A percentile compares a stretch with the other conserved stretches of the same genome.
These are phyloP conservation scores for Globia sparganii DNA, from an alignment of 2,888 invertebrate species.

Conservation along the genomic window DNA sequence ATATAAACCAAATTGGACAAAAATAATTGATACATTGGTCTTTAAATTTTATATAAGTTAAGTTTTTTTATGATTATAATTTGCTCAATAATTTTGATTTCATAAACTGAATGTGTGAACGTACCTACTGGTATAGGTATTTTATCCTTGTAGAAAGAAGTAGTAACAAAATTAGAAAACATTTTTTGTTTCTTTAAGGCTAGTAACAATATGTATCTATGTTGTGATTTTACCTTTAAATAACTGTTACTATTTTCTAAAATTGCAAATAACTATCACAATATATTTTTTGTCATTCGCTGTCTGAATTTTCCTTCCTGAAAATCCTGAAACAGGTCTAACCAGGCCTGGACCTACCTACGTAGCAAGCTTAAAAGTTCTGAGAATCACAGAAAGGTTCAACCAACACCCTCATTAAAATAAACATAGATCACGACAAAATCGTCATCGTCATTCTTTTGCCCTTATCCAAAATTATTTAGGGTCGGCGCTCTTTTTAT, in stretches of 20 bases:
- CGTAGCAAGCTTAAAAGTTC: not conserved
- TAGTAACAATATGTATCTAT: not conserved
- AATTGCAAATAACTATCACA: not conserved
- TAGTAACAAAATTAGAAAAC: not conserved
- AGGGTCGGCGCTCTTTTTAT: not conserved
- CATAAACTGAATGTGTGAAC: not conserved
- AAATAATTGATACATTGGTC: no score
- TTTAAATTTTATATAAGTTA: not conserved
- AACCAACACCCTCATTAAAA: conserved; percentile 15
- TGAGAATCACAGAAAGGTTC: conserved; percentile 2
- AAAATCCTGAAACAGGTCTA: not conserved
- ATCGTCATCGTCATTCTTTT: not conserved
- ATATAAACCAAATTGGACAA: no score
- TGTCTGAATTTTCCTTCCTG: no score
- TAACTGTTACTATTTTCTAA: not conserved
- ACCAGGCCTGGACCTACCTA: not conserved
- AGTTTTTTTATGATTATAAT: not conserved
- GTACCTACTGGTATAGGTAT: not conserved
- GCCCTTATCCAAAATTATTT: not conserved
- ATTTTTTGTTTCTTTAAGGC: not conserved
- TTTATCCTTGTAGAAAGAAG: not conserved
- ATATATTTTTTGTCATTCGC: not conserved
- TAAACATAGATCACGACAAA: not conserved
- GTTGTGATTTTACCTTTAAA: not conserved
- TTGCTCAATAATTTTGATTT: not conserved